phyloP scores from a whole-genome alignment of 2,113 vertebrate genomes.

The Planiliza haematocheilus region DNA sequence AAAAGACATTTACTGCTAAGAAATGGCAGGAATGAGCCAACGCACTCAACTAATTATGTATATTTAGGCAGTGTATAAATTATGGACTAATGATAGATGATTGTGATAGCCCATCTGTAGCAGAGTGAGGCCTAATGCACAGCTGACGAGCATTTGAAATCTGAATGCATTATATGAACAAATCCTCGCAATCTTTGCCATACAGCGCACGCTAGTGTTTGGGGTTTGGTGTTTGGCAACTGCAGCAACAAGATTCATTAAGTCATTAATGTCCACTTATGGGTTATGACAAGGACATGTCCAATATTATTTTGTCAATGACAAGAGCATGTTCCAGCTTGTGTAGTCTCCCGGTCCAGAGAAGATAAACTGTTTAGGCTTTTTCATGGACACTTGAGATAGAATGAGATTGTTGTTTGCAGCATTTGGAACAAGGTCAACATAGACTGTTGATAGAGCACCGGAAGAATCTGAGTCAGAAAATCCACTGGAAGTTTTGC shows the following conservation, averaged over 20 bases:
- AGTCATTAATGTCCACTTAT: background rate
- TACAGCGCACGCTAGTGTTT: background rate
- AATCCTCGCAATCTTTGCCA: background rate
- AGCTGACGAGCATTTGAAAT: conserved; percentile 20
- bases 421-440: conserved; percentile 59
- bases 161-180: background rate
- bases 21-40: conserved; percentile 59
- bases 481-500: conserved; percentile 42
- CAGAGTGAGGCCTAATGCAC: conserved; percentile 30
- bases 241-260: background rate
- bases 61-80: conserved; percentile 67
- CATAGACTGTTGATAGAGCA: conserved; percentile 53
- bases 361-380: conserved; percentile 33
- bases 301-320: conserved; percentile 3
- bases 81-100: conserved; percentile 61
- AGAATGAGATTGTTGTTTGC: conserved; percentile 18
- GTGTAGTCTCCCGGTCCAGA: conserved; percentile 27
- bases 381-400: conserved; percentile 22
- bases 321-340: conserved; percentile 19
- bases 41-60: conserved; percentile 61
- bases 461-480: conserved; percentile 38
- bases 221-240: background rate
- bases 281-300: conserved; percentile 31
- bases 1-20: conserved; percentile 38
- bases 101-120: conserved; percentile 59